phyloP scores from a whole-genome alignment of 2,888 invertebrate genomes.

The Tachina fera region DNA sequence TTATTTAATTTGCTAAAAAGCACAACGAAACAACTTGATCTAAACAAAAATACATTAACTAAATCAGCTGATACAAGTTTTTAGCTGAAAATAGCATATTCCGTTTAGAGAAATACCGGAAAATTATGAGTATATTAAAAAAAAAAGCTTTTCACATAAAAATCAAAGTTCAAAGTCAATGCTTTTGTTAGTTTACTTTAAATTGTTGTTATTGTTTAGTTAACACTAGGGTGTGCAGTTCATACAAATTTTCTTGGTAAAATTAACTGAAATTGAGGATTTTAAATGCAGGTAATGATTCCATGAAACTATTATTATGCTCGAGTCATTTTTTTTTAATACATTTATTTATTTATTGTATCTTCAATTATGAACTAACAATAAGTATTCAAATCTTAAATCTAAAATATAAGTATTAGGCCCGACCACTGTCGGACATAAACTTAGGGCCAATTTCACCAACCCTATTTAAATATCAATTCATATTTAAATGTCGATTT shows the following conservation, averaged over 20 bases:
- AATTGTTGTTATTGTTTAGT: conserved; percentile 23
- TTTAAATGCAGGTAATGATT: no score
- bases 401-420: no score
- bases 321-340: no score
- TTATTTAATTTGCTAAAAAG: conserved; percentile 16
- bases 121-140: conserved; percentile 50
- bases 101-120: conserved; percentile 60
- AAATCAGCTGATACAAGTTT: conserved; percentile 64
- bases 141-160: conserved; percentile 59
- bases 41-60: not conserved
- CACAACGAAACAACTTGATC: conserved; percentile 29
- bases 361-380: no score
- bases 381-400: no score
- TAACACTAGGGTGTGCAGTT: conserved; percentile 7
- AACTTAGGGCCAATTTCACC: no score
- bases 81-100: conserved; percentile 12
- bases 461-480: no score
- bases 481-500: no score
- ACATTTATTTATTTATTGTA: no score
- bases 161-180: conserved; percentile 72
- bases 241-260: not conserved
- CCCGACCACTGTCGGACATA: no score
- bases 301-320: no score
- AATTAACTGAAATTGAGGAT: no score
- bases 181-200: conserved; percentile 42